Percentiles rank a stretch among this genome's conserved stretches.
Conservation (phyloP, 1,140 invertebrate species). For the Hydropsyche tenuis region DNA sequence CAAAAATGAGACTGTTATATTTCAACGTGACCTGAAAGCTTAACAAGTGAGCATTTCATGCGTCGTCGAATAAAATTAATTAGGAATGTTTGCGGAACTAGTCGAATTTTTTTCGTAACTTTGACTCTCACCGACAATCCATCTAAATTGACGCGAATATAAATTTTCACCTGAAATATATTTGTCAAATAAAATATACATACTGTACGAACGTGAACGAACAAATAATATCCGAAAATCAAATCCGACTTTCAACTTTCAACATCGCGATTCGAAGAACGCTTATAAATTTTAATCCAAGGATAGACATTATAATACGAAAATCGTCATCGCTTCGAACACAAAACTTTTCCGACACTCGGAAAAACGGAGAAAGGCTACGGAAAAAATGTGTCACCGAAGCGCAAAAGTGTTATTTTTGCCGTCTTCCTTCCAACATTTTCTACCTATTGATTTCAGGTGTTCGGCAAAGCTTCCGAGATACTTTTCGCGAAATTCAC, state of each 20-base stretch:
- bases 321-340: constrained; percentile 22
- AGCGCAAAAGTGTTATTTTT: constrained; percentile 6
- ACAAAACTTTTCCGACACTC: no score
- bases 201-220: no score
- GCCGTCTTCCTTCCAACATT: neutral
- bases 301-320: constrained; percentile 18
- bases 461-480: neutral
- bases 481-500: constrained; percentile 6
- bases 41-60: constrained; percentile 23
- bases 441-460: constrained; percentile 17
- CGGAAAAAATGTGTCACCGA: neutral
- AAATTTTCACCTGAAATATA: no score
- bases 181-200: no score
- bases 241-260: no score
- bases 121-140: no score
- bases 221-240: neutral
- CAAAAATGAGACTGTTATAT: no score
- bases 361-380: no score
- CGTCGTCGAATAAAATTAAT: constrained; percentile 27
- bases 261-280: no score
- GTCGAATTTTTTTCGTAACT: neutral
- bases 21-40: neutral
- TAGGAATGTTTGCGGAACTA: neutral
- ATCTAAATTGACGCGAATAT: no score
- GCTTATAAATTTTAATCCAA: neutral